Evolutionary conservation across 1,140 invertebrate genomes (phyloP).

Genomic region (Pseudomyrmex dendroicus): DNA sequence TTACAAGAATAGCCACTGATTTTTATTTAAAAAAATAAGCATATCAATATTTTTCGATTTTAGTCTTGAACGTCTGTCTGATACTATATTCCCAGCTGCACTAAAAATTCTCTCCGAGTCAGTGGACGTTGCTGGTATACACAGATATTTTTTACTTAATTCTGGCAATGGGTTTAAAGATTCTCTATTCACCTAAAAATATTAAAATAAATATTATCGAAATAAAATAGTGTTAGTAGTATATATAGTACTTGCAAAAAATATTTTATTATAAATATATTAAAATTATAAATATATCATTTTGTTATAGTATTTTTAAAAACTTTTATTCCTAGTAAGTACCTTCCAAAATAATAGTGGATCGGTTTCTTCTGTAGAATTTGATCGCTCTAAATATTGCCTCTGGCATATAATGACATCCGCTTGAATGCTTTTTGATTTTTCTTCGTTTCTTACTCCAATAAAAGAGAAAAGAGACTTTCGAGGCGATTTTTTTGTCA

Average conservation of each 20-base stretch:
- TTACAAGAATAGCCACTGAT: too few relatives aligned
- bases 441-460: background rate
- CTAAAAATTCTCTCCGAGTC: background rate
- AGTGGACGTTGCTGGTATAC: background rate
- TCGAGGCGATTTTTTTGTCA: background rate
- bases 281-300: too few relatives aligned
- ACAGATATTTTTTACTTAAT: background rate
- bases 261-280: background rate
- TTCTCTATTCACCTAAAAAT: background rate
- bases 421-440: background rate
- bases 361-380: background rate
- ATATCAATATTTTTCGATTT: background rate
- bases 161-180: background rate
- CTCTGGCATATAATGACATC: background rate
- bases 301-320: too few relatives aligned
- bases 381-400: background rate
- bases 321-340: background rate
- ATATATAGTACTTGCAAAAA: too few relatives aligned
- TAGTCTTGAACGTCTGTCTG: background rate
- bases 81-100: background rate
- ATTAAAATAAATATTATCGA: background rate
- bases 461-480: background rate
- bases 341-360: constrained; percentile 16
- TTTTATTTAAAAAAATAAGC: background rate
- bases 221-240: background rate